Evolutionary conservation across 1,140 invertebrate species (phyloP), one percentile per base, ranked within the genome.

Genomic region (Drosophila ficusphila): DNA sequence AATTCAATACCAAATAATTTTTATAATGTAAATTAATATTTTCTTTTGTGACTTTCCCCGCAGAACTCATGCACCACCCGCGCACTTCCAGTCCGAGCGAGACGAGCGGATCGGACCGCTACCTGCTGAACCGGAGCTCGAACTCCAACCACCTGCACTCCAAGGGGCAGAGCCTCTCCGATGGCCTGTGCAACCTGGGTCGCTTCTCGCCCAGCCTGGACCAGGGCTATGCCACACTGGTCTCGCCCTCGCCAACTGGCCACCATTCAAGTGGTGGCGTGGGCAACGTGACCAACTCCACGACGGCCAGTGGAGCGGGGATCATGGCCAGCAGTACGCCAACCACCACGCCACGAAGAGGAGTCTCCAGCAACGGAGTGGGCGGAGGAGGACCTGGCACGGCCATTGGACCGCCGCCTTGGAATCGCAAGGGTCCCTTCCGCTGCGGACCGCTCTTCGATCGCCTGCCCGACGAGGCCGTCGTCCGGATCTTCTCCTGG

Each of bases 181-280:
- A 91, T n/a, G 90, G 90, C 18, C 64, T 91, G 19, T 91, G 90
- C 65, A 90, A 90, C 39, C 67, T 91, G 39, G 90, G 90, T 2
- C 78, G 93, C 65, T 91, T 92, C 39, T 92, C 92, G 54, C 94
- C 95, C 21, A 95, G 93, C 69, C 90, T 95, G 16, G 95, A 96
- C 89, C 94, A 96, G 86, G 95, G 95, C 5, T 96, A 96, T 90
- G 95, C 96, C 73, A 96, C 95, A 1, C 91, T 96, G 34, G 94
- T 95, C 1, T 93, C 93, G 12, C 93, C 93, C 8, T 93, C 92
- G 68, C 92, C 92, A 48, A 90, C 90, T 0, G 86, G 90, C 12
- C 89, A 90, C 38, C 81, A 86, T 18, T 76, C 81, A 31, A 86
- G 67, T 46, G 78, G 67, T 41, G 78, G 47, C 3, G 53, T 60